These are phyloP conservation scores for Rotaria magnacalcarata DNA, from an alignment of 2,888 invertebrate species.

Conservation along the genomic window DNA sequence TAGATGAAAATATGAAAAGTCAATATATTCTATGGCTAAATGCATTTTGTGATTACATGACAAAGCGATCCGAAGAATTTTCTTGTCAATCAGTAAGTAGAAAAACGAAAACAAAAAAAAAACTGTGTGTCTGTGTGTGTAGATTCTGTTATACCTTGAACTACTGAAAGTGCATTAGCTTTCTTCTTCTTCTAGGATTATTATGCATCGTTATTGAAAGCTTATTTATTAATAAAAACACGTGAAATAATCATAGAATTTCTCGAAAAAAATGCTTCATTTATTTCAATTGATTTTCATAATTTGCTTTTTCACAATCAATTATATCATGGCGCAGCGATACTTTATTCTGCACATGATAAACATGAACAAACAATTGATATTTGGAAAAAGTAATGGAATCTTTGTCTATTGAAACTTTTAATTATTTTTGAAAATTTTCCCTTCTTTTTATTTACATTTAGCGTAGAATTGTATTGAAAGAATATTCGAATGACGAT, in stretches of 20 bases:
- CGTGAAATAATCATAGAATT: background rate
- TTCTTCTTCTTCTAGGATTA: background rate
- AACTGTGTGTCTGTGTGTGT: too few species aligned
- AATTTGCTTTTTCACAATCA: background rate
- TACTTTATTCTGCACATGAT: background rate
- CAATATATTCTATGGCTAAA: background rate
- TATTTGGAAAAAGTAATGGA: constrained; percentile 3
- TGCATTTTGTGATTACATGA: constrained; percentile 11
- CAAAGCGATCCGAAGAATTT: background rate
- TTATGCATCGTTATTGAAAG: background rate
- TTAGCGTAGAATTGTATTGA: constrained; percentile 11
- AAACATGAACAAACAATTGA: constrained; percentile 15
- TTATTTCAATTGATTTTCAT: background rate
- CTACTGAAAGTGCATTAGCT: too few species aligned
- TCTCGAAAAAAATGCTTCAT: background rate
- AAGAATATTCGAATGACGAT: background rate
- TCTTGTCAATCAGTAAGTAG: background rate
- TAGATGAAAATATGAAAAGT: background rate
- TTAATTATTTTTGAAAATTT: background rate
- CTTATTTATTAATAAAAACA: background rate
- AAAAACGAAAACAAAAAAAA: background rate
- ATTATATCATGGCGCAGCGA: background rate
- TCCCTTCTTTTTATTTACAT: background rate
- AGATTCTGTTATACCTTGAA: too few species aligned
- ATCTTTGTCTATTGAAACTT: too few species aligned